Base-by-base conservation (phyloP, 2,888 invertebrate genomes). In the Stegana nigrithorax region DNA sequence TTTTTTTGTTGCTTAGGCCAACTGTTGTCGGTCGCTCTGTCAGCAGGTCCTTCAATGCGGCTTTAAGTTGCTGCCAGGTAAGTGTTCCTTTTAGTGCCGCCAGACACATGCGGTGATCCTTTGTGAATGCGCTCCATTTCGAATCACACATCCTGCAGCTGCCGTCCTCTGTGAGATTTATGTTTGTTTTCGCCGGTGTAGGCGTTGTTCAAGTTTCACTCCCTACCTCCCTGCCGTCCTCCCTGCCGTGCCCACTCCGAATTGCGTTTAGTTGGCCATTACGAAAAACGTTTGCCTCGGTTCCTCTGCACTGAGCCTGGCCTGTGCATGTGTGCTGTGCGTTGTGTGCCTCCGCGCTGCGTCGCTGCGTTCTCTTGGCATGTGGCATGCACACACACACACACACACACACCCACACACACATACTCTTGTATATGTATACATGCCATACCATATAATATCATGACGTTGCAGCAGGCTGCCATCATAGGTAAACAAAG, bases 401-500 rank as follows among this genome's bases (percentile, higher is more conserved):
- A 39, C 2, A 0, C 2, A 5, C 21, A 19, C 55, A 39, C 23
- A 39, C 50, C 42, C 45, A n/a, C 26, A 32, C 51, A 51, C 59
- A 21, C 62, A 60, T 59, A 50, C 23, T 45, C 29, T 59, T 57
- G 69, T 67, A 65, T 69, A 64, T 64, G 64, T 67, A n/a, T n/a
- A n/a, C n/a, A n/a, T n/a, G n/a, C n/a, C n/a, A n/a, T n/a, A n/a
- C n/a, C n/a, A n/a, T n/a, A n/a, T n/a, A n/a, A n/a, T n/a, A n/a
- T n/a, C n/a, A n/a, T n/a, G n/a, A n/a, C n/a, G n/a, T n/a, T n/a
- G n/a, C n/a, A n/a, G n/a, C n/a, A n/a, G n/a, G n/a, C n/a, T n/a
- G n/a, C n/a, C n/a, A n/a, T n/a, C n/a, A n/a, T n/a, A n/a, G n/a
- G n/a, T n/a, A n/a, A n/a, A n/a, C n/a, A n/a, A n/a, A n/a, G n/a